Conservation (phyloP, 2,797 vertebrate species). For the Antennarius maculatus region DNA sequence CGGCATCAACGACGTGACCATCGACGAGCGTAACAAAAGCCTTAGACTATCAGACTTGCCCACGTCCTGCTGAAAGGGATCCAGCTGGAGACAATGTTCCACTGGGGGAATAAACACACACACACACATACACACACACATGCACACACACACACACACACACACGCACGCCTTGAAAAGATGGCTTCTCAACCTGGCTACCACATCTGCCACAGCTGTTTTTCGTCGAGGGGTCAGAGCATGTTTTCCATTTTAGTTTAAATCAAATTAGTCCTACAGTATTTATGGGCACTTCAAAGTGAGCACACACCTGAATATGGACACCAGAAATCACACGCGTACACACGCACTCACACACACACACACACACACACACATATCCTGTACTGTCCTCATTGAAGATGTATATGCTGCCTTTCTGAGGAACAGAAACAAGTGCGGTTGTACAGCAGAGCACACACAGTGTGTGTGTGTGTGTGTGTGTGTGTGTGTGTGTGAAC, state of each 20-base stretch:
- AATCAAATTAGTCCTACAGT: slow-evolving; percentile 74
- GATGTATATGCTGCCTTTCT: not conserved
- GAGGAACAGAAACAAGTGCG: not conserved
- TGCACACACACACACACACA: slow-evolving; percentile 2
- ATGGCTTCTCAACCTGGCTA: slow-evolving; percentile 61
- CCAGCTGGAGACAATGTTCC: slow-evolving; percentile 61
- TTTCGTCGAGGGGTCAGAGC: slow-evolving; percentile 67
- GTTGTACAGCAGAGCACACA: not conserved
- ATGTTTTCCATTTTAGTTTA: slow-evolving; percentile 78
- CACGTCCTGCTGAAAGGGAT: slow-evolving; percentile 31
- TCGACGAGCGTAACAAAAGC: slow-evolving; percentile 40
- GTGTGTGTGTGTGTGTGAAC: not conserved
- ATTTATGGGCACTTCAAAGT: slow-evolving; percentile 65
- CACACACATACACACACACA: not conserved
- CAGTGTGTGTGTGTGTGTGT: no score
- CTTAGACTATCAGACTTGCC: slow-evolving; percentile 27
- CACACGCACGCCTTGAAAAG: not conserved
- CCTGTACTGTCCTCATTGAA: not conserved
- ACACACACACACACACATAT: slow-evolving; percentile 2
- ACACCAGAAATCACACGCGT: slow-evolving; percentile 24
- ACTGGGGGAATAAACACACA: slow-evolving; percentile 14
- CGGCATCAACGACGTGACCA: slow-evolving; percentile 23
- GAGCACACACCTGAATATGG: slow-evolving; percentile 49
- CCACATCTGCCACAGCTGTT: slow-evolving; percentile 67
- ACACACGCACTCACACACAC: slow-evolving; percentile 11